Base-by-base conservation (phyloP, 2,888 invertebrate species). In the Brenthis daphne region DNA sequence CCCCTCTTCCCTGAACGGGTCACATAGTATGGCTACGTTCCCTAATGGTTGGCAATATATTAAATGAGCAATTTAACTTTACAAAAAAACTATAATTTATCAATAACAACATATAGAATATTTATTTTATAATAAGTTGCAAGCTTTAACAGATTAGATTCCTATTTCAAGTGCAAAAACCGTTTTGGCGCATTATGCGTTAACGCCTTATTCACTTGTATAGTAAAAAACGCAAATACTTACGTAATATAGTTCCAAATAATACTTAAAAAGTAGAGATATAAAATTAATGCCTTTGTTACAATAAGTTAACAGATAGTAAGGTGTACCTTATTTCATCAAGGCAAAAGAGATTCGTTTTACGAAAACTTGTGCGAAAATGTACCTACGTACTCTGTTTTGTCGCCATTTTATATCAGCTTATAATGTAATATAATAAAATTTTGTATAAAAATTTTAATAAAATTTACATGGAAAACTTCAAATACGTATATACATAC, bases 351-450 rank as follows among this genome's bases (percentile, higher is more conserved):
- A 66, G 43, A 48, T 66, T 60, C 66, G 53, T 54, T 53, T 60
- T 48, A 60, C 54, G 47, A 54, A 14, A 48, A 60, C 29, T 60
- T 66, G 66, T 66, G 66, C 66, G 66, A 66, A 66, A 20, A 66
- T 47, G 29, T 65, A 61, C 6, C 33, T 61, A 57, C 47, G 11
- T 43, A 29, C 29, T 50, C 50, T 50, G 24, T 11, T 60, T 60
- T 16, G 50, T 50, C 60, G 33, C 50, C 50, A 43, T 8, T 33
- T 20, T 14, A 64, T 11, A 57, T 65, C 14, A 53, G n/a, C 29
- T 58, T 48, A 29, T 48, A 13, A 48, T 50, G n/a, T 50, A 48
- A 60, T 58, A 57, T 57, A 47, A 58, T 60, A 12, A 60, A 1
- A n/a, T 60, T 50, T 29, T 60, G 50, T 60, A 60, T 60, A 60